Evolutionary conservation across 2,888 invertebrate species (phyloP).

Genomic region (Caenorhabditis becei): DNA sequence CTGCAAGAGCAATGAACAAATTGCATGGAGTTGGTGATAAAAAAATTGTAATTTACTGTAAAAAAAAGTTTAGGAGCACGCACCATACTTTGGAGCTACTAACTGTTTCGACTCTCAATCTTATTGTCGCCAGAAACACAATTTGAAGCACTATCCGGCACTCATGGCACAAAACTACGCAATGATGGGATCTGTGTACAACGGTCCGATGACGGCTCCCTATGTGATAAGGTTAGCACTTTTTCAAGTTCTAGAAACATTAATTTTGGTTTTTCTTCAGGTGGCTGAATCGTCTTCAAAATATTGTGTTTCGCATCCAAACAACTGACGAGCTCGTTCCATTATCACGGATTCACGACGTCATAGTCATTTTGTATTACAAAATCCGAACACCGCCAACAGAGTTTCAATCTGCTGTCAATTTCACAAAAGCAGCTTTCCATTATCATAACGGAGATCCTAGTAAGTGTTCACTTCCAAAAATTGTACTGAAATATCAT

Average conservation of each 20-base stretch:
- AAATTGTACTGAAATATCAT: not conserved
- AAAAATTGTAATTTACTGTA: not conserved
- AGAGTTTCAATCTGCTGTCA: slow-evolving; percentile 21
- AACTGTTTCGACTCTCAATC: slow-evolving; percentile 51
- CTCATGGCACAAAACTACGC: slow-evolving; percentile 34
- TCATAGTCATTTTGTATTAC: slow-evolving; percentile 34
- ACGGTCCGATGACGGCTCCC: slow-evolving; percentile 38
- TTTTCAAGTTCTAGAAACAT: not conserved
- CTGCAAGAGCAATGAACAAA: slow-evolving; percentile 23
- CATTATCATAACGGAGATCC: slow-evolving; percentile 53
- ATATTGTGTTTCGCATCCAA: slow-evolving; percentile 32
- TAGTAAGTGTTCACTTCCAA: slow-evolving; percentile 20
- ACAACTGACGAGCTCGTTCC: slow-evolving; percentile 18
- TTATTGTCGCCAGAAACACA: slow-evolving; percentile 41
- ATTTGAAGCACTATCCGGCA: slow-evolving; percentile 49
- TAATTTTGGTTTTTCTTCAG: slow-evolving; percentile 17
- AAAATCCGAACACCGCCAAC: slow-evolving; percentile 2
- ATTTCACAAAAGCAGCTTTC: slow-evolving; percentile 44
- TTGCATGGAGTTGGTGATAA: slow-evolving; percentile 26
- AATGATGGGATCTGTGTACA: slow-evolving; percentile 31
- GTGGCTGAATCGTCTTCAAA: slow-evolving; percentile 56
- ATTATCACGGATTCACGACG: slow-evolving; percentile 29
- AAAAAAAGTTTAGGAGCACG: slow-evolving; percentile 12
- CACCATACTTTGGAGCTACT: slow-evolving; percentile 45
- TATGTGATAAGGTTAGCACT: slow-evolving; percentile 40